A percentile compares a stretch with the other conserved stretches of the same genome.
Evolutionary conservation across 2,113 vertebrate species (phyloP).

Genomic region (Psilopogon haemacephalus): DNA sequence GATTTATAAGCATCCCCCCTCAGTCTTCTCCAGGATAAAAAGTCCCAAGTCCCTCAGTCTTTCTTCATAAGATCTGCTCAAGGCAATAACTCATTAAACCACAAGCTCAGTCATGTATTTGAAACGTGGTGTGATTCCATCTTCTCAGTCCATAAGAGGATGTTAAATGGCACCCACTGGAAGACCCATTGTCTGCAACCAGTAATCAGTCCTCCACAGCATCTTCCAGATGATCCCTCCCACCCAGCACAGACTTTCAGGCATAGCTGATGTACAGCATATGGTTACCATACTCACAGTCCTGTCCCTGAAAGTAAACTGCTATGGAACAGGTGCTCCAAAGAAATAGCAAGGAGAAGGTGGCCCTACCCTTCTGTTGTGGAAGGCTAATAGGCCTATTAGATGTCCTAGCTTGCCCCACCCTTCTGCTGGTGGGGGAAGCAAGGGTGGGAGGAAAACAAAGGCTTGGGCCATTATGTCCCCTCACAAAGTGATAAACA

Average conservation of each 20-base stretch:
- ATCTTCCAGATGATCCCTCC: neutral
- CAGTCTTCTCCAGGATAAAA: too few relatives aligned
- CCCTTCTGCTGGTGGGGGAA: too few relatives aligned
- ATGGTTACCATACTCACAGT: neutral
- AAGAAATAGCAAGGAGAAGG: neutral
- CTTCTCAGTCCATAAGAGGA: neutral
- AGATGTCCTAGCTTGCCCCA: too few relatives aligned
- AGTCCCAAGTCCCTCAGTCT: too few relatives aligned
- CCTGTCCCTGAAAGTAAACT: neutral
- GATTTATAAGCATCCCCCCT: too few relatives aligned
- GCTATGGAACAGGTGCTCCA: neutral
- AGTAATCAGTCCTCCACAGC: neutral
- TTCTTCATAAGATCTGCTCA: neutral
- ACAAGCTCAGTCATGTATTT: neutral
- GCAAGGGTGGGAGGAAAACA: too few relatives aligned
- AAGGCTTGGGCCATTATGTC: too few relatives aligned
- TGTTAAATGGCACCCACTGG: neutral
- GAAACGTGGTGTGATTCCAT: neutral
- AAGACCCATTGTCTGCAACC: neutral
- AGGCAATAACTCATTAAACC: neutral
- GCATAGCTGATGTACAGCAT: neutral
- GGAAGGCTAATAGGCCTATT: too few relatives aligned
- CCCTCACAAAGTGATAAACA: too few relatives aligned
- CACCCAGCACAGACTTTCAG: neutral
- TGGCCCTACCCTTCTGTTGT: neutral